Evolutionary conservation across 2,888 invertebrate species (phyloP).

Genomic region (Platycheirus albimanus): DNA sequence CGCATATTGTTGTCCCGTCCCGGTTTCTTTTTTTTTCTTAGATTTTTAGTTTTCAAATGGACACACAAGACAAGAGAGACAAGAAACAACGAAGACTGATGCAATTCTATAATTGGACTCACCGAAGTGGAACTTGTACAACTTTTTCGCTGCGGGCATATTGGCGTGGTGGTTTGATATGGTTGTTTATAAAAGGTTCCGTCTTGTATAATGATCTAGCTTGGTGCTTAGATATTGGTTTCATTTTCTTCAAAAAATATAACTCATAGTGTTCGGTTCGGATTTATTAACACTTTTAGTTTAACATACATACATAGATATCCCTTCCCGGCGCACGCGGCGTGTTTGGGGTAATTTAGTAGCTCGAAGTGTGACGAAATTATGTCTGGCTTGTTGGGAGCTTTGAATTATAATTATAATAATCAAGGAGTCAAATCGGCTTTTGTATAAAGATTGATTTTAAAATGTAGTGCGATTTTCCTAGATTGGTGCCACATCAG

Average conservation of each 20-base stretch:
- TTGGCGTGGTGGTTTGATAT: slow-evolving; percentile 54
- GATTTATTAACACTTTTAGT: slow-evolving; percentile 33
- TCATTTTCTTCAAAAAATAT: slow-evolving; percentile 8
- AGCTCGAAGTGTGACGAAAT: slow-evolving; percentile 5
- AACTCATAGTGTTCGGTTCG: slow-evolving; percentile 3
- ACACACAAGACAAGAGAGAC: slow-evolving; percentile 35
- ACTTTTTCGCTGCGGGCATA: slow-evolving; percentile 58
- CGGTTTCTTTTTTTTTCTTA: not conserved
- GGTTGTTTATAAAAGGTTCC: slow-evolving; percentile 31
- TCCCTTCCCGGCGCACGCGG: not conserved
- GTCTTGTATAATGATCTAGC: slow-evolving; percentile 31
- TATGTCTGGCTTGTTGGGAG: slow-evolving; percentile 18
- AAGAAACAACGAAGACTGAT: slow-evolving; percentile 60
- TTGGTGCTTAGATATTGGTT: slow-evolving; percentile 20
- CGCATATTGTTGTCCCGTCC: slow-evolving; percentile 64
- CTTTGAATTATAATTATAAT: slow-evolving; percentile 9
- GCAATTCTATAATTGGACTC: slow-evolving; percentile 72
- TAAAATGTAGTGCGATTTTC: too few relatives aligned
- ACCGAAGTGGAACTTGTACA: slow-evolving; percentile 70
- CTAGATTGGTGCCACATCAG: too few relatives aligned
- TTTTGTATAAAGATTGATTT: too few relatives aligned
- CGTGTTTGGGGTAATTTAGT: not conserved
- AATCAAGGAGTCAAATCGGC: too few relatives aligned
- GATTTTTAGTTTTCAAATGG: slow-evolving; percentile 18
- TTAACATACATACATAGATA: not conserved